Conservation (phyloP, 2,797 vertebrate species). For the Macroramphosus scolopax region DNA sequence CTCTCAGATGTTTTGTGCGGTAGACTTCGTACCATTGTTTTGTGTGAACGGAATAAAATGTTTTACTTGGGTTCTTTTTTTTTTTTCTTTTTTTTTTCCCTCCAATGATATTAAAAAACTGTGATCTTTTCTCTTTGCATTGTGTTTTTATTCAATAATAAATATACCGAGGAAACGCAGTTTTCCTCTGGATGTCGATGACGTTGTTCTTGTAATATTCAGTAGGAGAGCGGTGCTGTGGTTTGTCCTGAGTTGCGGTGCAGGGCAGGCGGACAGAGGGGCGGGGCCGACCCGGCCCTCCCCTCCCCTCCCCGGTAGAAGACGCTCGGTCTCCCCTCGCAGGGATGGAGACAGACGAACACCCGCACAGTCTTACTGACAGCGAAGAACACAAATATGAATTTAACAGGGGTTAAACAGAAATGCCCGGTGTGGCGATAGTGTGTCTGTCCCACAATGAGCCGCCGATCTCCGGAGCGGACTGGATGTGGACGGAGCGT, state of each 20-base stretch:
- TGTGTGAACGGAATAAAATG: slow-evolving; percentile 83
- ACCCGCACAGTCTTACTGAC: slow-evolving; percentile 26
- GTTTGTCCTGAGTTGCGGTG: too few relatives aligned
- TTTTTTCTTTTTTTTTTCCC: slow-evolving; percentile 15
- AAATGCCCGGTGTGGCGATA: slow-evolving; percentile 13
- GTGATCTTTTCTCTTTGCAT: slow-evolving; percentile 60
- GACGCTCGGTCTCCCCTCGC: too few relatives aligned
- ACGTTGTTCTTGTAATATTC: too few relatives aligned
- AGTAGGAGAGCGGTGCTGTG: slow-evolving; percentile 28
- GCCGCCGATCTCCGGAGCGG: slow-evolving; percentile 12
- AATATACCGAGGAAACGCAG: too few relatives aligned
- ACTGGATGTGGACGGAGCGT: slow-evolving; percentile 1
- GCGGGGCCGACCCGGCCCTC: too few relatives aligned
- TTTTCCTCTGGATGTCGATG: too few relatives aligned
- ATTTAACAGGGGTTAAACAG: neutral
- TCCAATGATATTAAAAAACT: slow-evolving; percentile 68
- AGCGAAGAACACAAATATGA: slow-evolving; percentile 9
- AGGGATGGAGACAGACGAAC: slow-evolving; percentile 27
- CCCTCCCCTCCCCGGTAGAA: too few relatives aligned
- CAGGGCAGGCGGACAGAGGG: too few relatives aligned
- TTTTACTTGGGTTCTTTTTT: slow-evolving; percentile 71
- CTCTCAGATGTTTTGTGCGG: slow-evolving; percentile 69
- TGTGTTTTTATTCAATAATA: slow-evolving; percentile 1
- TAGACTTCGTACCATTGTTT: slow-evolving; percentile 89
- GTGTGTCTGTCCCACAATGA: slow-evolving; percentile 34